Conservation (phyloP, 2,113 vertebrate species). For the Urocolius indicus region DNA sequence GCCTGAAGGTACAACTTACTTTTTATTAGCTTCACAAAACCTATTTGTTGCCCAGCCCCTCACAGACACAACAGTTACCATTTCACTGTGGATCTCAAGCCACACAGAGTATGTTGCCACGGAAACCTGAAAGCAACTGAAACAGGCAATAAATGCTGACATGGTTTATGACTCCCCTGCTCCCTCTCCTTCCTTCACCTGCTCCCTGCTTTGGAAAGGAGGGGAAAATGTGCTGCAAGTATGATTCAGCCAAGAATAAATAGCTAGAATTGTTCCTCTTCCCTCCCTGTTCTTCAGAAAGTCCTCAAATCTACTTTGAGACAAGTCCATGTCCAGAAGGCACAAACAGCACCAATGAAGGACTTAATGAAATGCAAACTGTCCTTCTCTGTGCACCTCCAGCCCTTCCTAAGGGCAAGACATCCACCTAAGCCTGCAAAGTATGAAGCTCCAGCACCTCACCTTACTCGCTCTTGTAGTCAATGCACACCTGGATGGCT, state of each 20-base stretch:
- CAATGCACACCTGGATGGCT: not conserved
- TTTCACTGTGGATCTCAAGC: not conserved
- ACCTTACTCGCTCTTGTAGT: not conserved
- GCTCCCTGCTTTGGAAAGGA: not conserved
- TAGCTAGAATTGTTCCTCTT: not conserved
- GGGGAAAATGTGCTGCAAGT: not conserved
- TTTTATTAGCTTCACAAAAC: not conserved
- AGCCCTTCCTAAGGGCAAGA: not conserved
- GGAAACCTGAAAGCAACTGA: not conserved
- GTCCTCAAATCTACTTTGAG: not conserved
- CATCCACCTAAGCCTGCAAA: not conserved
- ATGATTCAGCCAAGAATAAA: not conserved
- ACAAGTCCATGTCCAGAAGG: not conserved
- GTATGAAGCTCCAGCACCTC: not conserved
- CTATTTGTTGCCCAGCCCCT: not conserved
- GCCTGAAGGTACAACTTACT: not conserved
- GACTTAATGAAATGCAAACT: not conserved
- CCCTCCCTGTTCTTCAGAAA: not conserved
- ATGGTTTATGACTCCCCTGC: not conserved
- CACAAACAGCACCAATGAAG: not conserved
- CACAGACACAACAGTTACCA: not conserved
- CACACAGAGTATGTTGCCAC: not conserved
- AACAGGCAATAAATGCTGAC: not conserved
- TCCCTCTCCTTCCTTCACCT: not conserved
- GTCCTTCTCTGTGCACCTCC: fast-evolving